A percentile compares a stretch with the other conserved stretches of the same genome.
Conservation (phyloP, 2,797 vertebrate species). For the Pseudochirops cupreus region DNA sequence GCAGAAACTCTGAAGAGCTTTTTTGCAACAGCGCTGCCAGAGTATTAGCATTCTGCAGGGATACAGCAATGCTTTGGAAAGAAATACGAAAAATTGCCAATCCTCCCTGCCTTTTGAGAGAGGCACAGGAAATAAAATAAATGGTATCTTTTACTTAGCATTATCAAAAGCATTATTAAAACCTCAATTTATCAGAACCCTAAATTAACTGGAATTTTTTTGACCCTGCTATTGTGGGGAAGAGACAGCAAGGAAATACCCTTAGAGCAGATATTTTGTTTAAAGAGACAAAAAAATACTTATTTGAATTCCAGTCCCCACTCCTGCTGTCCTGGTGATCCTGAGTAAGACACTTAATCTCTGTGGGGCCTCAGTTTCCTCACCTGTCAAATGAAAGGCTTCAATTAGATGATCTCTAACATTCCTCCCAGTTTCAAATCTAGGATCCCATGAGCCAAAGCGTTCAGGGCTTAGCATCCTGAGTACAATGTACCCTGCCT, state of each 20-base stretch:
- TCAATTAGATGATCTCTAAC: not conserved
- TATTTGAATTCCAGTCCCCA: not conserved
- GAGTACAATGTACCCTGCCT: not conserved
- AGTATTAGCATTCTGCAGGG: not conserved
- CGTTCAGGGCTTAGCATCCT: not conserved
- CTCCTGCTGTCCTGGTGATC: not conserved
- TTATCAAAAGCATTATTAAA: constrained; percentile 1
- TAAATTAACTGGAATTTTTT: constrained; percentile 26
- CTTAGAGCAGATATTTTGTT: not conserved
- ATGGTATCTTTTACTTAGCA: constrained; percentile 12
- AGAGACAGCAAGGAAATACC: not conserved
- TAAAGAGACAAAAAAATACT: not conserved
- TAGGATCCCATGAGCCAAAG: not conserved
- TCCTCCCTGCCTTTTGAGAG: not conserved
- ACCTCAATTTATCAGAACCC: constrained; percentile 34
- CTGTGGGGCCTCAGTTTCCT: not conserved
- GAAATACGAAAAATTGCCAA: constrained; percentile 1
- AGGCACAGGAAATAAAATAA: not conserved
- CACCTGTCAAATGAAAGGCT: not conserved
- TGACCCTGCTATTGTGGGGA: not conserved
- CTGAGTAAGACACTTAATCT: not conserved
- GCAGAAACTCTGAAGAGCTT: not conserved
- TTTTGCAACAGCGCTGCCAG: not conserved
- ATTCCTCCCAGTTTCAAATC: not conserved
- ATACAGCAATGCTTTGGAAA: constrained; percentile 29